Base-by-base conservation (phyloP, 2,888 invertebrate species). In the Heliconius erato region DNA sequence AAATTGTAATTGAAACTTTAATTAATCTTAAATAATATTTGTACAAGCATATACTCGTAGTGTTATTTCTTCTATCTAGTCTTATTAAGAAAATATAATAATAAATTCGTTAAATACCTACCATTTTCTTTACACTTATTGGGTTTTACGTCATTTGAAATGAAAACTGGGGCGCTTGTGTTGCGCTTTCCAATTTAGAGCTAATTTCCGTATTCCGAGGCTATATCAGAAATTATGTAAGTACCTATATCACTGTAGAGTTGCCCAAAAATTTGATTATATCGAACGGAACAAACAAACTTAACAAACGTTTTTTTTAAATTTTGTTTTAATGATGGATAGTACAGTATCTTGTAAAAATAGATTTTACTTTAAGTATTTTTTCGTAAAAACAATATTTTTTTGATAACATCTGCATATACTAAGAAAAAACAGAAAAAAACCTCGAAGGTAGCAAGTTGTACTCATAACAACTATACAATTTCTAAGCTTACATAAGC, bases 161-260 rank as follows among this genome's bases (percentile, higher is more conserved):
- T 67, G 67, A 67, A 67, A 78, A 78, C 65, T 78, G 44, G 67
- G 67, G 67, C 78, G 44, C 40, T 77, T 65, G 63, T 78, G 65
- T 78, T 65, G 67, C 40, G 67, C 78, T 78, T 78, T 78, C 78
- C 78, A 78, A 78, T 76, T 76, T 76, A 59, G 32, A 76, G 59
- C 35, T 76, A 76, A 76, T 76, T 76, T 79, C 78, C 79, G 67
- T 59, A 77, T 28, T 69, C 32, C n/a, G 49, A 80, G n/a, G 28
- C 74, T 76, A 35, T n/a, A 59, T 59, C n/a, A 59, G 12, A 76
- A 7, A 59, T 76, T 76, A 76, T 16, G 74, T 63, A 76, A 76
- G 59, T 35, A 19, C 54, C 11, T 54, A n/a, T 59, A 16, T 16
- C 59, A 63, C 32, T 76, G n/a, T 35, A 35, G 35, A 59, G 23